Conservation (phyloP, 2,113 vertebrate genomes). For the Dipodomys merriami region DNA sequence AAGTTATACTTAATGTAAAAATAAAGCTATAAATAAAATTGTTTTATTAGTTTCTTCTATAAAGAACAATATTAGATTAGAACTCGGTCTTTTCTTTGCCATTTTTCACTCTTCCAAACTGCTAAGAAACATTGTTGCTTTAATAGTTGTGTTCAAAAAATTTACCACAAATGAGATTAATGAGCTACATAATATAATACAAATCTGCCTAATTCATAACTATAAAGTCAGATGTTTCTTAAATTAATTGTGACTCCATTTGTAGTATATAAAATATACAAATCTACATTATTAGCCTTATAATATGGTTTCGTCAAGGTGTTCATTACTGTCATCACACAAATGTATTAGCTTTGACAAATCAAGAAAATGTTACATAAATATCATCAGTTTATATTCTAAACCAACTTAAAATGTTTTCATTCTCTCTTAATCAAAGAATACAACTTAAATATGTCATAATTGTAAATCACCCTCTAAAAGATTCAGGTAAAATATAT, state of each 20-base stretch:
- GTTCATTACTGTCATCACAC: not conserved
- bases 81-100: not conserved
- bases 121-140: slow-evolving; percentile 8
- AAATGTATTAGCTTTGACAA: slow-evolving; percentile 32
- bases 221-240: slow-evolving; percentile 41
- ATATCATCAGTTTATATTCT: slow-evolving; percentile 11
- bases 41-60: slow-evolving; percentile 27
- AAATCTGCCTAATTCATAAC: slow-evolving; percentile 33
- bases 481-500: not conserved
- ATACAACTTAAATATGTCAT: not conserved
- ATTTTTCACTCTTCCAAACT: not conserved
- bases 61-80: not conserved
- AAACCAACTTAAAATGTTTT: not conserved
- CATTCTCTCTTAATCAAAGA: not conserved
- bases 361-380: not conserved
- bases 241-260: slow-evolving; percentile 62
- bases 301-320: slow-evolving; percentile 16
- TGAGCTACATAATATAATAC: not conserved
- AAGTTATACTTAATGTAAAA: not conserved
- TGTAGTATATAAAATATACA: not conserved
- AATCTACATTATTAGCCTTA: not conserved
- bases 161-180: not conserved
- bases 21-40: not conserved
- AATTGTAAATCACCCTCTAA: not conserved
- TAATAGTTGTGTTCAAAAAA: slow-evolving; percentile 33